phyloP scores from a whole-genome alignment of 1,140 invertebrate genomes.

The Heliconius eleuchia region DNA sequence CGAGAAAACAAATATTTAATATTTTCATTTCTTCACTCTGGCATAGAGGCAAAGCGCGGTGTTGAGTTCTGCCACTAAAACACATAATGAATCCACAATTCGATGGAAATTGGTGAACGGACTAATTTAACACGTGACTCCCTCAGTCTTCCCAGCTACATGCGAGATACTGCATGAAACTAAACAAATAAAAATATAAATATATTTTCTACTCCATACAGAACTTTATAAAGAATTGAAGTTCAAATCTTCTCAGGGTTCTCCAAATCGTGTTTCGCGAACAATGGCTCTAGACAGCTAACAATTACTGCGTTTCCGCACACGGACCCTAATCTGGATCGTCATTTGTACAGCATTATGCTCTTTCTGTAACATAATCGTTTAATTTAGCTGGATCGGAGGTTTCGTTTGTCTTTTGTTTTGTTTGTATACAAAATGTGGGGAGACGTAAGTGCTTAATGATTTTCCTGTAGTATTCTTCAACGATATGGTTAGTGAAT shows the following conservation, averaged over 20 bases:
- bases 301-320: slow-evolving; percentile 52
- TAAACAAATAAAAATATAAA: too few species aligned
- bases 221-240: neutral
- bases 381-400: slow-evolving; percentile 49
- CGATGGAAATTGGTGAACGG: too few species aligned
- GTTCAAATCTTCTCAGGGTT: neutral
- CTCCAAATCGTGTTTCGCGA: slow-evolving; percentile 30
- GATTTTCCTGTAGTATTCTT: slow-evolving; percentile 40
- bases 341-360: slow-evolving; percentile 51
- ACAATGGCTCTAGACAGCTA: slow-evolving; percentile 51
- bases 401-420: slow-evolving; percentile 44
- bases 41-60: too few species aligned
- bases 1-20: too few species aligned
- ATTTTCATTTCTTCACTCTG: too few species aligned
- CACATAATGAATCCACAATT: too few species aligned
- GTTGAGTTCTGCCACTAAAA: too few species aligned
- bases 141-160: too few species aligned
- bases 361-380: slow-evolving; percentile 46
- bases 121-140: too few species aligned
- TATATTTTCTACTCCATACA: neutral
- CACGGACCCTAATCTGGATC: slow-evolving; percentile 49
- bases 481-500: slow-evolving; percentile 22
- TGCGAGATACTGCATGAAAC: too few species aligned
- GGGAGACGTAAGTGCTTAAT: slow-evolving; percentile 29
- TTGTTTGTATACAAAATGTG: slow-evolving; percentile 43